These are phyloP conservation scores for Trichosurus vulpecula DNA, from an alignment of 2,797 vertebrate genomes.

Conservation along the genomic window DNA sequence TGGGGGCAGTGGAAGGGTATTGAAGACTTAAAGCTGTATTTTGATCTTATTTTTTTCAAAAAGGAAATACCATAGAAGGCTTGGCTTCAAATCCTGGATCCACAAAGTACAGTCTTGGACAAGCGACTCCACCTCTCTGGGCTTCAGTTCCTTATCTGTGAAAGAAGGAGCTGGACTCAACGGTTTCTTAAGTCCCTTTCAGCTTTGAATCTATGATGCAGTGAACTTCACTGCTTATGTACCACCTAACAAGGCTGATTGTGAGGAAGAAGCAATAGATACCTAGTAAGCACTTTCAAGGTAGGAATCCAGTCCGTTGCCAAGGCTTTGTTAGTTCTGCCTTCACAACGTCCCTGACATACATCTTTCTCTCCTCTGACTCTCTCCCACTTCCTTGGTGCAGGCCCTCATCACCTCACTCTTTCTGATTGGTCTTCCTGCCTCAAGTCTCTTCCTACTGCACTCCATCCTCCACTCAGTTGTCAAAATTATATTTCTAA, in stretches of 20 bases:
- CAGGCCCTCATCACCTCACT: too few species aligned
- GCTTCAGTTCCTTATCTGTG: neutral
- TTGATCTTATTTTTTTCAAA: neutral
- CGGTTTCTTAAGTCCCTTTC: neutral
- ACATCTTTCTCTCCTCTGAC: neutral
- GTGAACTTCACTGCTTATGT: neutral
- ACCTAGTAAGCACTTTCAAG: neutral
- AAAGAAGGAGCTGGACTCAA: neutral
- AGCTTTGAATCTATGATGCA: neutral
- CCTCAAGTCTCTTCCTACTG: too few species aligned
- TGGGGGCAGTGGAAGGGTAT: neutral
- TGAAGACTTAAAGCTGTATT: neutral
- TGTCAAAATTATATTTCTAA: too few species aligned
- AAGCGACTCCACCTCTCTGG: neutral
- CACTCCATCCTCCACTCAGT: too few species aligned
- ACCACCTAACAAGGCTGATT: neutral
- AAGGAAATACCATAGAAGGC: neutral
- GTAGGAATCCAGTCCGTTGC: neutral
- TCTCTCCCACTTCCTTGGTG: too few species aligned
- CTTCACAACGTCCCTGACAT: neutral
- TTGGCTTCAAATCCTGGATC: neutral
- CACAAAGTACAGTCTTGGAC: neutral
- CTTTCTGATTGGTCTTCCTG: too few species aligned
- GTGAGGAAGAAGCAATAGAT: neutral
- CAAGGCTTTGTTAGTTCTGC: neutral